Evolutionary conservation across 2,797 vertebrate genomes (phyloP), one percentile per base, ranked within the genome.

Genomic region (Pangasius sanitwongsei): DNA sequence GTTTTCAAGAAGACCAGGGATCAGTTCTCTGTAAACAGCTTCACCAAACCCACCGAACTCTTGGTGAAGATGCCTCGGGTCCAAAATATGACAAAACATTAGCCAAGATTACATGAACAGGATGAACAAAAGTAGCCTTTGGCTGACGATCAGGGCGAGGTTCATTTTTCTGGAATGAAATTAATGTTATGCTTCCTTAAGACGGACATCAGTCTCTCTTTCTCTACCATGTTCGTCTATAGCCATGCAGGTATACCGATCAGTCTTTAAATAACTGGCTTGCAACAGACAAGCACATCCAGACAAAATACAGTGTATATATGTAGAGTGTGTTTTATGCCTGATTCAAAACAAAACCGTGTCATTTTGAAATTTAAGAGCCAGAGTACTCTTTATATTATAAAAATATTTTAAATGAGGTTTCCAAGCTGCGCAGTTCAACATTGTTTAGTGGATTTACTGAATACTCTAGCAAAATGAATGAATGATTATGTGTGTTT

Each of bases 131-230:
- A 59, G 16, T 9, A 88, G 61, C 57, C 82, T 25, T 23, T 25
- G 31, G n/a, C 9, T 59, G 1, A 81, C 4, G 8, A 57, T 59
- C n/a, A 67, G 25, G 83, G 78, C 44, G 28, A 75, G 59, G 34
- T 85, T 88, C 8, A 31, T 69, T 69, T 85, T 61, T 69, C 75
- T 78, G 59, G 70, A 67, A 23, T 41, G 31, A 61, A 23, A 25
- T 55, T 53, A 78, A 77, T 88, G 83, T 67, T 85, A 44, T 85
- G 31, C 72, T 88, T 85, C 25, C 81, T 84, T 85, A 85, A 55
- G 61, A 9, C 2, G 0, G 6, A 55, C n/a, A 4, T 1, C 50
- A 80, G 28, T 80, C n/a, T 80, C 28, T 48, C 41, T 74, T 74
- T 74, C 18, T 75, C 23, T 12, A 28, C 74, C 15, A 53, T 7